Evolutionary conservation across 2,113 vertebrate genomes (phyloP).

Genomic region (Trogon melanurus): DNA sequence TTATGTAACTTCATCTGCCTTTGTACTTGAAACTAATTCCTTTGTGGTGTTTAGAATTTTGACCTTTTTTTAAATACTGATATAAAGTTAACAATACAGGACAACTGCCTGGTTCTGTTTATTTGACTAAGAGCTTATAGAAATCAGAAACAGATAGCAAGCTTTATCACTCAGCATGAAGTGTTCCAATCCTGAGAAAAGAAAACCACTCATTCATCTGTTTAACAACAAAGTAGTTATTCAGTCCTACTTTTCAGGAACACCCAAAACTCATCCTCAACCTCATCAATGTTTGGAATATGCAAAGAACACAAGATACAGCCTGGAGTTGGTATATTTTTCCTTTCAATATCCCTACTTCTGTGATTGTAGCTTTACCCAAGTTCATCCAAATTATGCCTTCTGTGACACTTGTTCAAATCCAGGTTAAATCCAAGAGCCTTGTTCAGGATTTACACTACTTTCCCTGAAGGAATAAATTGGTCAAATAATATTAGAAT

Average conservation of each 20-base stretch:
- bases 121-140: not conserved
- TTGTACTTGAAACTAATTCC: not conserved
- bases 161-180: not conserved
- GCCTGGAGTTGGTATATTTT: not conserved
- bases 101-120: not conserved
- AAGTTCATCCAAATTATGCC: not conserved
- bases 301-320: not conserved
- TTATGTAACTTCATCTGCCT: not conserved
- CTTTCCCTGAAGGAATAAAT: not conserved
- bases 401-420: not conserved
- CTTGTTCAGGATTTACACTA: not conserved
- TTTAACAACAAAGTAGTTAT: not conserved
- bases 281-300: not conserved
- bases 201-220: not conserved
- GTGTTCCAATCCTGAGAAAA: not conserved
- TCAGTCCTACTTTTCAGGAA: constrained; percentile 22
- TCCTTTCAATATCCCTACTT: not conserved
- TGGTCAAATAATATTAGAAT: not conserved
- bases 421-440: not conserved
- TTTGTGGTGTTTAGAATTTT: not conserved
- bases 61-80: not conserved
- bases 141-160: not conserved
- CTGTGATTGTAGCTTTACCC: not conserved
- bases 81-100: not conserved
- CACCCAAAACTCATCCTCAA: not conserved